These are phyloP conservation scores for Orthonyx spaldingii DNA, from an alignment of 2,113 vertebrate species.

Conservation along the genomic window DNA sequence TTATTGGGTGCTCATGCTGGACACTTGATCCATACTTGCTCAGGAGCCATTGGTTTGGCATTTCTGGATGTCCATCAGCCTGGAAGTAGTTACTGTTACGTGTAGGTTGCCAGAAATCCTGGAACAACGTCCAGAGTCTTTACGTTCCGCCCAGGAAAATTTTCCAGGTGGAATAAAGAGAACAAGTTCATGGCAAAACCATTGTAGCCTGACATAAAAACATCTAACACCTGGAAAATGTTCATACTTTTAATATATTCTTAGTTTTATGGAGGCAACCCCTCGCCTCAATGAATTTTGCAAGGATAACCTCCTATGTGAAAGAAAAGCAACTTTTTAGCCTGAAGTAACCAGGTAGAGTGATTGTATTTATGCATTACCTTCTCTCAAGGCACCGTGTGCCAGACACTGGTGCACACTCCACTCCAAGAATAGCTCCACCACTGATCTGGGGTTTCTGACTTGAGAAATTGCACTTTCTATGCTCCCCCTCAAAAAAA, in stretches of 20 bases:
- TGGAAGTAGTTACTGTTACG: not conserved
- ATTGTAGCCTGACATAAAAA: not conserved
- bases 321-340: not conserved
- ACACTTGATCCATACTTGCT: not conserved
- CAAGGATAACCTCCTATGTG: not conserved
- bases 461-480: not conserved
- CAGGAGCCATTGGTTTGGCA: not conserved
- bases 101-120: not conserved
- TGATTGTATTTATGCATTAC: not conserved
- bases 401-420: not conserved
- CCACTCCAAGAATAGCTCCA: not conserved
- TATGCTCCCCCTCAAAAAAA: fast-evolving
- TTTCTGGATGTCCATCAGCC: not conserved
- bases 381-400: not conserved
- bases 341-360: not conserved
- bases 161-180: not conserved
- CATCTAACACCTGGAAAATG: not conserved
- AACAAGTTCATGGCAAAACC: not conserved
- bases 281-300: not conserved
- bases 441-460: not conserved
- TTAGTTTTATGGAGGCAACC: not conserved
- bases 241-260: not conserved
- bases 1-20: not conserved
- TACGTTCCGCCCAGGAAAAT: not conserved
- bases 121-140: not conserved